Percentiles rank a stretch among this genome's conserved stretches.
phyloP scores from a whole-genome alignment of 2,888 invertebrate species.

The Drosophila birchii region DNA sequence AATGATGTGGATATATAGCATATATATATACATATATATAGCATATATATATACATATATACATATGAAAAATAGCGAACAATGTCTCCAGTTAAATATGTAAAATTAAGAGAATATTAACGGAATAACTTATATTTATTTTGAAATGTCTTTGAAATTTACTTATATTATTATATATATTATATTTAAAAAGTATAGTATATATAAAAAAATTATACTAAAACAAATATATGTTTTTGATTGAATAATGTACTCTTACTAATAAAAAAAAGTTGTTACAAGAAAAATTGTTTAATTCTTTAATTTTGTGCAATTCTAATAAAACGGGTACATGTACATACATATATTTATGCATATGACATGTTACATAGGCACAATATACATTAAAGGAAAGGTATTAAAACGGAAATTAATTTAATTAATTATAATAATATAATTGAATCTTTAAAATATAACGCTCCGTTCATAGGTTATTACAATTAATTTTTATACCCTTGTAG shows the following conservation, averaged over 20 bases:
- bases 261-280: slow-evolving; percentile 1
- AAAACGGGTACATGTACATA: background rate
- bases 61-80: background rate
- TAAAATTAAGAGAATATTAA: background rate
- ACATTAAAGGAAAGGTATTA: no score
- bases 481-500: no score
- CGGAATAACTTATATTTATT: background rate
- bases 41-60: background rate
- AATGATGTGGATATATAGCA: slow-evolving; percentile 1
- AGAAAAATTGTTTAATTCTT: background rate
- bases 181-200: background rate
- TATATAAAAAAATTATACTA: background rate
- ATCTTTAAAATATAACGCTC: no score
- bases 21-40: background rate
- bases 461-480: no score
- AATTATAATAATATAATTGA: no score
- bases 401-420: no score
- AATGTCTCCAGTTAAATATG: background rate
- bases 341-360: no score
- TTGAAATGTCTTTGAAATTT: background rate
- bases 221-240: background rate
- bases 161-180: no score
- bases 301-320: background rate
- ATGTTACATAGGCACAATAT: no score
- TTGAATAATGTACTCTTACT: background rate